phyloP scores from a whole-genome alignment of 64 coral and sea anemone species.

The Porites lutea region DNA sequence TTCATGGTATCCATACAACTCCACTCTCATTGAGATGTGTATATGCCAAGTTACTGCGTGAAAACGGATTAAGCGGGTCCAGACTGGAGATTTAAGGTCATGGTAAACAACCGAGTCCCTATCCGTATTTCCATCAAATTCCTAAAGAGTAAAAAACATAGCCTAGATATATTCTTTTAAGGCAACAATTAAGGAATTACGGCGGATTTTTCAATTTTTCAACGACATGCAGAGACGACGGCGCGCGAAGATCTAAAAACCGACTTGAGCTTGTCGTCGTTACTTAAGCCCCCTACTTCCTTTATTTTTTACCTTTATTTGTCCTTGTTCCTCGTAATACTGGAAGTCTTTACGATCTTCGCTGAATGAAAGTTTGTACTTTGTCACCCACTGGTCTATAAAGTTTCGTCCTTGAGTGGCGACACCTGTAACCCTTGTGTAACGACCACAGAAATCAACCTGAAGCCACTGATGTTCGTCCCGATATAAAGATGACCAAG shows the following conservation, averaged over 20 bases:
- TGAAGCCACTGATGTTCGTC: constrained; percentile 56
- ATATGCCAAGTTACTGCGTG: neutral
- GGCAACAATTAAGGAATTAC: neutral
- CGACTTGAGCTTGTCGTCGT: too few relatives aligned
- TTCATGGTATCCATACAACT: constrained; percentile 8
- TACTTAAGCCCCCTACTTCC: too few relatives aligned
- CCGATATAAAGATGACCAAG: constrained; percentile 21
- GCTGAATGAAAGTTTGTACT: constrained; percentile 32
- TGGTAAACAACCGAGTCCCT: neutral
- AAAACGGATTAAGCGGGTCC: constrained; percentile 21
- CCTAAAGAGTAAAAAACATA: neutral
- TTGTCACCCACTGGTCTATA: constrained; percentile 26
- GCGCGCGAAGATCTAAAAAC: too few relatives aligned
- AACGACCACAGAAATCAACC: constrained; percentile 40
- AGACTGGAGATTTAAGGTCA: constrained; percentile 3
- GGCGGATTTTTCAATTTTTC: too few relatives aligned
- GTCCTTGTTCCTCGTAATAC: constrained; percentile 14
- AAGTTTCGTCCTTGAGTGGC: constrained; percentile 65
- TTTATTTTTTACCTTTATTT: neutral
- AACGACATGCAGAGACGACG: too few relatives aligned
- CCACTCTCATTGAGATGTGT: constrained; percentile 56
- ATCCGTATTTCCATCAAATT: constrained; percentile 23
- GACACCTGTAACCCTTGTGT: neutral
- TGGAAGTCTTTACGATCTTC: constrained; percentile 14
- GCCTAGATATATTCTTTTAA: neutral